Conservation (phyloP, 2,113 vertebrate genomes). For the Vireo altiloquus region DNA sequence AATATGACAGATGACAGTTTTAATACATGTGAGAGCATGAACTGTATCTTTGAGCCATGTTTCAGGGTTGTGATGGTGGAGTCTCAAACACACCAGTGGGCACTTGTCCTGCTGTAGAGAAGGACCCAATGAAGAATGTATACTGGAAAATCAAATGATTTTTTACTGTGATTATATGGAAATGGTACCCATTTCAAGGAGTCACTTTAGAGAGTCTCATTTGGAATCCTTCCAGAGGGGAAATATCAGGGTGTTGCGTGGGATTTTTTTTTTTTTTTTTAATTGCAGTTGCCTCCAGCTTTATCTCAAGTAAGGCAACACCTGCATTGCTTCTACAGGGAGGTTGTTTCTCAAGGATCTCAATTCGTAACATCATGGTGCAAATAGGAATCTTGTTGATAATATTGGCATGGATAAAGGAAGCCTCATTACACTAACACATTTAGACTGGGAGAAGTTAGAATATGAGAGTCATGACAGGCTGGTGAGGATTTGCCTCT, state of each 20-base stretch:
- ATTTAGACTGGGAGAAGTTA: background rate
- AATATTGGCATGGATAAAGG: background rate
- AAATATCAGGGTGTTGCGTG: rapidly evolving
- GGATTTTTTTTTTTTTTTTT: too few relatives aligned
- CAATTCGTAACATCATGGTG: background rate
- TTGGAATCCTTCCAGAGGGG: background rate
- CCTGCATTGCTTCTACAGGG: background rate
- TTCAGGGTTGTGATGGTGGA: background rate
- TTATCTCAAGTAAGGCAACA: background rate
- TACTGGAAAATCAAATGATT: background rate
- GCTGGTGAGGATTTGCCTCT: background rate
- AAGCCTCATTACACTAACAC: background rate
- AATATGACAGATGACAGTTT: background rate
- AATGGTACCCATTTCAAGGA: background rate
- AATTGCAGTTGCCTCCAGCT: background rate
- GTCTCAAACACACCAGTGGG: background rate
- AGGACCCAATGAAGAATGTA: background rate
- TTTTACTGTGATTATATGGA: background rate
- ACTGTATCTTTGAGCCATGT: background rate
- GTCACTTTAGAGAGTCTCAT: background rate
- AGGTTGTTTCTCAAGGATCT: background rate
- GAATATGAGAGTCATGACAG: background rate
- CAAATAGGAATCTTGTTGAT: background rate
- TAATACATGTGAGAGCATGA: background rate
- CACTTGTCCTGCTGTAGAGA: background rate